These are phyloP conservation scores for Platycercus adscitus DNA, from an alignment of 2,113 vertebrate species.

Conservation along the genomic window DNA sequence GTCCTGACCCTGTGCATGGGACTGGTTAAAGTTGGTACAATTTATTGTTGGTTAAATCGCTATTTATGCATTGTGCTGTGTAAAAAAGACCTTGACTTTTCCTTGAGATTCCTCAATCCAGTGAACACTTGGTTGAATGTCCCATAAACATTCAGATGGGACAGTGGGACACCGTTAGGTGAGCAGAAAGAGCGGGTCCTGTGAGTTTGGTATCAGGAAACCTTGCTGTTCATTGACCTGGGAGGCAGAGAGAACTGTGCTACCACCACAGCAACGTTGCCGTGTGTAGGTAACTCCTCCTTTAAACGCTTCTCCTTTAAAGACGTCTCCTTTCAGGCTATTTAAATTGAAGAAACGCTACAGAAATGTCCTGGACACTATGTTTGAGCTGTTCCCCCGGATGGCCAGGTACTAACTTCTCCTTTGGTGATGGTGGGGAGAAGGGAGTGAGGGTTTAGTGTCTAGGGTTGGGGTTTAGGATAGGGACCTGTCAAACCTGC, in stretches of 20 bases:
- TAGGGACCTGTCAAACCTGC: not conserved
- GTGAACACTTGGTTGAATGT: not conserved
- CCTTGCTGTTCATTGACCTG: not conserved
- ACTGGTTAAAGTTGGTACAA: not conserved
- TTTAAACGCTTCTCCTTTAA: not conserved
- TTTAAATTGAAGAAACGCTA: constrained; percentile 97
- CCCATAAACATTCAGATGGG: not conserved
- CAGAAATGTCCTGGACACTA: constrained; percentile 95
- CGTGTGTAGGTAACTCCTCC: not conserved
- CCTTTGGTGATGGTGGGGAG: not conserved
- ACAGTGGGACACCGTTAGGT: not conserved
- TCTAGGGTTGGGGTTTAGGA: not conserved
- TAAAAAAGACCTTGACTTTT: not conserved
- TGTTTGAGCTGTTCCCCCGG: constrained; percentile 95
- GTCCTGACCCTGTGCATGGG: not conserved
- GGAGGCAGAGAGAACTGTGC: not conserved
- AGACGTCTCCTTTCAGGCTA: constrained; percentile 74
- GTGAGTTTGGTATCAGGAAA: not conserved
- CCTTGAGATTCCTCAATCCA: not conserved
- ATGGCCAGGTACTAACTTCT: constrained; percentile 88
- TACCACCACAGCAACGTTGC: not conserved
- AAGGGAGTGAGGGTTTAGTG: not conserved
- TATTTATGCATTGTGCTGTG: not conserved
- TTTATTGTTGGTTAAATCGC: not conserved
- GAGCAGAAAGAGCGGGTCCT: not conserved